Base-by-base conservation (phyloP, 2,888 invertebrate genomes). In the Pheosia gnoma region DNA sequence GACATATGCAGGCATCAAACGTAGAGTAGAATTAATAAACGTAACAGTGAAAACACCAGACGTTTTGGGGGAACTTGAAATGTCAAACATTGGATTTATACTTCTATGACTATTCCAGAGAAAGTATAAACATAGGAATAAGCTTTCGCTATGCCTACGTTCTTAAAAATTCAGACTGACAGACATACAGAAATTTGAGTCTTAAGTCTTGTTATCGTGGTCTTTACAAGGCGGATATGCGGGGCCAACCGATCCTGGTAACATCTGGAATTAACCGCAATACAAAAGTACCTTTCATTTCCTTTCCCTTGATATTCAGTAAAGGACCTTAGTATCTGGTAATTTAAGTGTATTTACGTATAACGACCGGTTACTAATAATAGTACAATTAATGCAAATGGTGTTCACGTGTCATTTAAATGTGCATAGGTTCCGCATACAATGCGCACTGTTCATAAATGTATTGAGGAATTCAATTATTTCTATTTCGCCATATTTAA, bases 221-320 rank as follows among this genome's bases (percentile, higher is more conserved):
- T 25, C 25, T 43, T 3, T 43, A 43, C 9, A 43, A 43, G n/a
- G 11, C 47, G 47, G 47, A 47, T 47, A 47, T 47, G 47, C 47
- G 47, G 47, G 47, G 4, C 47, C 47, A 47, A 47, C 47, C 5
- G 47, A 47, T n/a, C 49, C 57, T 47, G 47, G 49, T 5, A 36
- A 8, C 57, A 58, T 58, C 7, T 58, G 49, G 57, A 25, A 25
- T 4, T 9, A 58, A 45, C 47, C 37, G 36, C 57, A 55, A 55
- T 39, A 38, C 55, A 39, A 13, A 39, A 38, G 39, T 55, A 13
- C 55, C 38, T 39, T 55, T 39, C 39, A 39, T 13, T 39, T 55
- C n/a, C 2, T 10, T 11, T 39, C 10, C 5, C 55, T n/a, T 37
- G 4, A 38, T 55, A 55, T 53, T 37, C 11, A 25, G 25, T 25